Conservation (phyloP, 2,888 invertebrate species). For the Amiota minor region DNA sequence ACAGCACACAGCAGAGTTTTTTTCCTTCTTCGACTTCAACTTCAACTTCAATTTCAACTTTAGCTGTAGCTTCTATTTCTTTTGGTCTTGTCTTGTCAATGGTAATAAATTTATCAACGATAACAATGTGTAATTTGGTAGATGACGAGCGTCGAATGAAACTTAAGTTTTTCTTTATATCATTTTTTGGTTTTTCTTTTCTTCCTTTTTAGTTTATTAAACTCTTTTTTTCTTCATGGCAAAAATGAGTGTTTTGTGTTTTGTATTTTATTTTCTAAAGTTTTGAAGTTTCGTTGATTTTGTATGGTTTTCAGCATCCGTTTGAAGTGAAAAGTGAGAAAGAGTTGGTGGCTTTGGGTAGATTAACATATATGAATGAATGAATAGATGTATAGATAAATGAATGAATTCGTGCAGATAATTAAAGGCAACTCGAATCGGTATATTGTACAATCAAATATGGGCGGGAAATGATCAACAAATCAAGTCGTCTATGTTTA, state of each 20-base stretch:
- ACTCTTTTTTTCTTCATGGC: conserved; percentile 48
- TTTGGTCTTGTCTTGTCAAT: neutral
- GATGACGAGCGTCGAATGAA: neutral
- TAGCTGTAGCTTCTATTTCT: too few species aligned
- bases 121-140: conserved; percentile 60
- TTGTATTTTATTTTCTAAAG: conserved; percentile 29
- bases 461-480: conserved; percentile 36
- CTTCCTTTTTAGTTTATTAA: conserved; percentile 49
- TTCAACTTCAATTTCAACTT: neutral
- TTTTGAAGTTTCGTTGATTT: conserved; percentile 8
- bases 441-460: conserved; percentile 38
- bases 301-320: neutral
- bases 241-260: conserved; percentile 39
- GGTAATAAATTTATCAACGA: conserved; percentile 34
- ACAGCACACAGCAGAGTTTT: neutral
- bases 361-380: conserved; percentile 45
- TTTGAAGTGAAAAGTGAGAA: neutral
- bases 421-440: conserved; percentile 50
- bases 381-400: conserved; percentile 46
- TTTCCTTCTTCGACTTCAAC: neutral
- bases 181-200: conserved; percentile 54
- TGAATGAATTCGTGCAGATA: conserved; percentile 58
- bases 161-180: too few species aligned
- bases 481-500: conserved; percentile 45
- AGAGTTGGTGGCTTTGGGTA: neutral